Evolutionary conservation across 2,888 invertebrate genomes (phyloP), one percentile per base, ranked within the genome.

Genomic region (Scaptomyza tumidula): DNA sequence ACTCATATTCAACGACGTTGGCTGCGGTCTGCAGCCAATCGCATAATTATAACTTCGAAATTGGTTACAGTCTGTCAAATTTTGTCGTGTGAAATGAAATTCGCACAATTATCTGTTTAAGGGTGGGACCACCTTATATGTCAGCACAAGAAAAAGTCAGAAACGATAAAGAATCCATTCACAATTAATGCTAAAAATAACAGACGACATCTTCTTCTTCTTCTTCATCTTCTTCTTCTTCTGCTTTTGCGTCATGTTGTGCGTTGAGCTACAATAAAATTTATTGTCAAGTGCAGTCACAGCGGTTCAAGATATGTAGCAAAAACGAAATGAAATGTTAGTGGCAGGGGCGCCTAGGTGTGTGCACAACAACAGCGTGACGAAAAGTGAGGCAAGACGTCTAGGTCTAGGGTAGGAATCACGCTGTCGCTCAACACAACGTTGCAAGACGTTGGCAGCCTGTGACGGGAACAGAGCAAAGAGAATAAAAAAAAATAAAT

Each of bases 271-370:
- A 67, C 76, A 76, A 81, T 85, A 72, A 85, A 84, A 84, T 84
- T 87, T 87, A 84, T 84, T 84, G 83, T 87, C 83, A 84, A 84
- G 83, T 87, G 87, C 83, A 87, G 86, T 78, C 82, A 77, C 55
- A 82, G 56, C 67, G 72, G 62, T 77, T 86, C 80, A 80, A 71
- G 68, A 60, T 65, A 69, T 71, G 65, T 64, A 71, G 68, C 65
- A 66, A 14, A 69, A 41, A 39, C 24, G 24, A n/a, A 68, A 31
- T 7, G 10, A 10, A 41, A 5, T 4, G 16, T 3, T 10, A 10
- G 16, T 16, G 41, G 2, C 14, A 39, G 39, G 31, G 56, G 55
- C 50, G 60, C 60, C 71, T 62, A 74, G 74, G 76, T 74, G 77
- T 56, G 62, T 59, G 63, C 59, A 49, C 13, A 55, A 55, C 50